A percentile compares a stretch with the other conserved stretches of the same genome.
Evolutionary conservation across 2,888 invertebrate genomes (phyloP).

Genomic region (Callimorpha dominula): DNA sequence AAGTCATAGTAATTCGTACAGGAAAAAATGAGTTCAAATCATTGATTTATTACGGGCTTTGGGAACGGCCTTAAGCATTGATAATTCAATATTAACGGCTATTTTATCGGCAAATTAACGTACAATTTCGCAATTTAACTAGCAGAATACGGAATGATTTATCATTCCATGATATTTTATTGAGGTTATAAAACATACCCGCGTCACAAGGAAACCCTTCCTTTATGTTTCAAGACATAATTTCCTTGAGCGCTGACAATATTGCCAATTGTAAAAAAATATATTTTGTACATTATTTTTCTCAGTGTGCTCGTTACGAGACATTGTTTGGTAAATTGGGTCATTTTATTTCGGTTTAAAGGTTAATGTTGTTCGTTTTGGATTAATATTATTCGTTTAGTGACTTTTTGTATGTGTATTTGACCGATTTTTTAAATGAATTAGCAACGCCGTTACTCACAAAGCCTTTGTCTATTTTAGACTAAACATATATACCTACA

Average conservation of each 20-base stretch:
- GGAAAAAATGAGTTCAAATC: slow-evolving; percentile 46
- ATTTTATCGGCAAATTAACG: slow-evolving; percentile 64
- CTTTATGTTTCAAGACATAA: slow-evolving; percentile 66
- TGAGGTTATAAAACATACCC: slow-evolving; percentile 73
- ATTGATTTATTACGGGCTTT: slow-evolving; percentile 45
- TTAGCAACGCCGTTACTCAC: background rate
- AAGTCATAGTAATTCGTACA: slow-evolving; percentile 34
- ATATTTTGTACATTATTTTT: slow-evolving; percentile 51
- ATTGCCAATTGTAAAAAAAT: slow-evolving; percentile 60
- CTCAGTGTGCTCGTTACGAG: slow-evolving; percentile 51
- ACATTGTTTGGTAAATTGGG: slow-evolving; percentile 54
- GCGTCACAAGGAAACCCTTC: slow-evolving; percentile 66
- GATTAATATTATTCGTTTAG: slow-evolving; percentile 27
- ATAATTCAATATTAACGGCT: slow-evolving; percentile 51
- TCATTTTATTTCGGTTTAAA: slow-evolving; percentile 46
- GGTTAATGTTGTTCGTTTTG: slow-evolving; percentile 44
- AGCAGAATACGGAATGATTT: slow-evolving; percentile 73
- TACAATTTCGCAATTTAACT: slow-evolving; percentile 62
- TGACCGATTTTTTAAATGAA: background rate
- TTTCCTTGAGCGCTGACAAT: slow-evolving; percentile 65
- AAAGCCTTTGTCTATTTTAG: slow-evolving; percentile 3
- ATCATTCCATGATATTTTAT: slow-evolving; percentile 77
- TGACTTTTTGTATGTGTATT: slow-evolving; percentile 13
- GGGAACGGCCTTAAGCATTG: slow-evolving; percentile 31
- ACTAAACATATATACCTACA: background rate